Conservation (phyloP, 2,797 vertebrate species). For the Hydrolagus colliei region DNA sequence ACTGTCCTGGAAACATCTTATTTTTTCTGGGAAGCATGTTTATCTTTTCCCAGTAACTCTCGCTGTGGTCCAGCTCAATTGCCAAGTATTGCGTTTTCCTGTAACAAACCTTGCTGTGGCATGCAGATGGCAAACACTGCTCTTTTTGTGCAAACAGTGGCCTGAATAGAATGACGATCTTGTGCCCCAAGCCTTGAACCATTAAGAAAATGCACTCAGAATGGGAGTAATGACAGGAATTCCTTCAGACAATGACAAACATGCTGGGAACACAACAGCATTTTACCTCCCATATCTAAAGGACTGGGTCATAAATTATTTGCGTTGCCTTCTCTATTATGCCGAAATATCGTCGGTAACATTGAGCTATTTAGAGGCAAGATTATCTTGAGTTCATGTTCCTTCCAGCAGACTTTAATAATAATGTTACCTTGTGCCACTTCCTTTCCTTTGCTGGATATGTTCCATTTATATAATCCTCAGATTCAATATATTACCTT, state of each 20-base stretch:
- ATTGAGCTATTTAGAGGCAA: background rate
- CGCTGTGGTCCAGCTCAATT: conserved; percentile 11
- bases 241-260: conserved; percentile 36
- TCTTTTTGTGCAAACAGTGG: background rate
- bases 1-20: background rate
- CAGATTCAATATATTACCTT: too few relatives aligned
- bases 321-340: background rate
- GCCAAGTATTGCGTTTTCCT: conserved; percentile 15
- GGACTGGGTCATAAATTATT: background rate
- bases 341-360: too few relatives aligned
- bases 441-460: background rate
- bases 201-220: conserved; percentile 33
- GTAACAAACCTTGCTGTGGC: conserved; percentile 21
- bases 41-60: conserved; percentile 21
- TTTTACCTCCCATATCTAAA: conserved; percentile 35
- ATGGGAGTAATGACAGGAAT: conserved; percentile 41
- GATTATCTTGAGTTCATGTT: background rate
- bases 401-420: background rate
- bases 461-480: too few relatives aligned
- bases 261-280: conserved; percentile 28
- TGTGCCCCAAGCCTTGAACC: conserved; percentile 1
- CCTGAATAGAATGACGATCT: background rate
- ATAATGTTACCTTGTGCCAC: background rate
- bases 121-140: conserved; percentile 4
- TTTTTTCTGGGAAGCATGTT: conserved; percentile 13